A percentile compares a stretch with the other conserved stretches of the same genome.
phyloP scores from a whole-genome alignment of 2,113 vertebrate genomes.

The Cephalopholis sonnerati region DNA sequence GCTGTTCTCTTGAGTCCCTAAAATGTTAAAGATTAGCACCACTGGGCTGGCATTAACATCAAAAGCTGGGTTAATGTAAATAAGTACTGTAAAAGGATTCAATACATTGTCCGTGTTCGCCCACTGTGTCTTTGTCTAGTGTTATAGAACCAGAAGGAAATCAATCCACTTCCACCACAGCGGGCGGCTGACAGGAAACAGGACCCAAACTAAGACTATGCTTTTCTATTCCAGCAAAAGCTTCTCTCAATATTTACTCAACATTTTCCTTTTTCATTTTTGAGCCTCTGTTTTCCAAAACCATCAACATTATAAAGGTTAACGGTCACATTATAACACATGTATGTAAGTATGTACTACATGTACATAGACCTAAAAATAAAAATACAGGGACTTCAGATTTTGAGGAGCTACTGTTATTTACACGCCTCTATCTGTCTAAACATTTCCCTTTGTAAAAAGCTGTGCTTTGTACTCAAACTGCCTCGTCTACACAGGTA shows the following conservation, averaged over 20 bases:
- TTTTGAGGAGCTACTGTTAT: slow-evolving; percentile 51
- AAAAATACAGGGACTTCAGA: background rate
- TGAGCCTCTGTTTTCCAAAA: slow-evolving; percentile 43
- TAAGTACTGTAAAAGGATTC: slow-evolving; percentile 47
- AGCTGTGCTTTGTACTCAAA: slow-evolving; percentile 55
- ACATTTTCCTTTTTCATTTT: background rate
- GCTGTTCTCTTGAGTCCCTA: slow-evolving; percentile 40
- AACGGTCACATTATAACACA: slow-evolving; percentile 50
- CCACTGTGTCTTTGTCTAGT: slow-evolving; percentile 67
- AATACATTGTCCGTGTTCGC: slow-evolving; percentile 45
- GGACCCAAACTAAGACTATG: slow-evolving; percentile 40
- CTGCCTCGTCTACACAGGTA: slow-evolving; percentile 53
- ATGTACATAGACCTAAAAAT: slow-evolving; percentile 46
- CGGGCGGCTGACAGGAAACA: slow-evolving; percentile 52
- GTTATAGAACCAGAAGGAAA: slow-evolving; percentile 68
- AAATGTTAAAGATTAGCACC: slow-evolving; percentile 71
- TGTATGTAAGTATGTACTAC: slow-evolving; percentile 19
- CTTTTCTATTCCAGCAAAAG: slow-evolving; percentile 22
- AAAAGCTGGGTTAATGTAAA: slow-evolving; percentile 60
- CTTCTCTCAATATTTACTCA: slow-evolving; percentile 10
- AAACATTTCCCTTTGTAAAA: slow-evolving; percentile 75
- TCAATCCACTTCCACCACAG: slow-evolving; percentile 63
- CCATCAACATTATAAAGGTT: slow-evolving; percentile 65
- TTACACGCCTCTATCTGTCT: slow-evolving; percentile 62
- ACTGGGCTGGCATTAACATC: slow-evolving; percentile 59